Evolutionary conservation across 2,113 vertebrate species (phyloP), one percentile per base, ranked within the genome.

Genomic region (Alectura lathami): DNA sequence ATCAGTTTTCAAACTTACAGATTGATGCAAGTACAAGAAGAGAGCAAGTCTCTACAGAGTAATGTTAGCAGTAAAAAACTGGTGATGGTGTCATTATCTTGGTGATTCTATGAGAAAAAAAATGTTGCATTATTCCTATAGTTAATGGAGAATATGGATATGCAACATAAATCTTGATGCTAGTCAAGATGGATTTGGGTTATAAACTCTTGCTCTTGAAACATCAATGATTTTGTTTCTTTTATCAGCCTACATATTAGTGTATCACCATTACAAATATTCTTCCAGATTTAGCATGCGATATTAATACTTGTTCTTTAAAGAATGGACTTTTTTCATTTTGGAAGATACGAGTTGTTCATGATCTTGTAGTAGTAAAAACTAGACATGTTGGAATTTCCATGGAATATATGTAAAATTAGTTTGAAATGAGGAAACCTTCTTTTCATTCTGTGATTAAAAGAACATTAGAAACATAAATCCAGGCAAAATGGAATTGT

Each of bases 231-330:
- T 64, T 16, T 75, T 64, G 43, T 89, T 91, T 82, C 29, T 91
- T 8, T 6, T 77, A 23, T 54, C 34, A 51, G 22, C 11, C n/a
- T 60, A 11, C 2, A 6, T n/a, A 9, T 47, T 82, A 5, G 16
- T 42, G 6, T 26, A 23, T 59, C n/a, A 59, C 5, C 74, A 24
- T 40, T 78, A 43, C n/a, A 23, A 68, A 3, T 69, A 17, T 13
- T 45, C 20, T 78, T 68, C n/a, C 6, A 82, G 22, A 59, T 1
- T 63, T 50, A 29, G 0, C 0, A 11, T 38, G 6, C 36, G 82
- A 8, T 89, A 54, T 76, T 10, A 30, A 3, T 32, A n/a, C 20
- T 56, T 56, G 4, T 64, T 69, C n/a, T 72, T 70, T 32, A 6
- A 36, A 43, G 24, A 14, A 38, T 60, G 10, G 16, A 1, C 8